These are phyloP conservation scores for Melanerpes formicivorus DNA, from an alignment of 2,113 vertebrate species.

Conservation along the genomic window DNA sequence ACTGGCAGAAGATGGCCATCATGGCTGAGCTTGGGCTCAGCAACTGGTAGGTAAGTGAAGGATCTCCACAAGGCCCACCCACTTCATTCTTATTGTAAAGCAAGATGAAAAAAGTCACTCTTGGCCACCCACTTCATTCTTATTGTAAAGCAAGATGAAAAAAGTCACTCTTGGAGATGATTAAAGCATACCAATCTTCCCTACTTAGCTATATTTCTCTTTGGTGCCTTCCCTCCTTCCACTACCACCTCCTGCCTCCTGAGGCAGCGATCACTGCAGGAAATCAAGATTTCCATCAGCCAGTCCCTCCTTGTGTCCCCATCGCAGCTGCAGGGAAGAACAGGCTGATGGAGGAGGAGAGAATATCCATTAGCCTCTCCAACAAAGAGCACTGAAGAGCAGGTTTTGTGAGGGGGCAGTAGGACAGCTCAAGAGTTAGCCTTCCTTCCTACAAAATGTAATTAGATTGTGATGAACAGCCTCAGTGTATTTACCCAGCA, in stretches of 20 bases:
- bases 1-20: too few species aligned
- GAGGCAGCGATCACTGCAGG: background rate
- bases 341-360: background rate
- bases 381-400: background rate
- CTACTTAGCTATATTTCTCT: too few species aligned
- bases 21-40: too few species aligned
- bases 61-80: too few species aligned
- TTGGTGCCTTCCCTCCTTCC: background rate
- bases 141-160: too few species aligned
- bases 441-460: background rate
- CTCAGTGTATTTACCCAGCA: background rate
- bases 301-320: background rate
- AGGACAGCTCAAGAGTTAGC: background rate
- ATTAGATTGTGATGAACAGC: background rate
- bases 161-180: too few species aligned
- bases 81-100: too few species aligned
- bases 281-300: slow-evolving; percentile 2
- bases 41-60: too few species aligned
- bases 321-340: background rate
- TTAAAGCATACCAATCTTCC: too few species aligned
- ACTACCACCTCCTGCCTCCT: background rate
- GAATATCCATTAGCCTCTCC: background rate
- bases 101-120: too few species aligned
- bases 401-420: background rate
- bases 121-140: too few species aligned